Conservation (phyloP, 2,113 vertebrate genomes). For the Athene cunicularia region DNA sequence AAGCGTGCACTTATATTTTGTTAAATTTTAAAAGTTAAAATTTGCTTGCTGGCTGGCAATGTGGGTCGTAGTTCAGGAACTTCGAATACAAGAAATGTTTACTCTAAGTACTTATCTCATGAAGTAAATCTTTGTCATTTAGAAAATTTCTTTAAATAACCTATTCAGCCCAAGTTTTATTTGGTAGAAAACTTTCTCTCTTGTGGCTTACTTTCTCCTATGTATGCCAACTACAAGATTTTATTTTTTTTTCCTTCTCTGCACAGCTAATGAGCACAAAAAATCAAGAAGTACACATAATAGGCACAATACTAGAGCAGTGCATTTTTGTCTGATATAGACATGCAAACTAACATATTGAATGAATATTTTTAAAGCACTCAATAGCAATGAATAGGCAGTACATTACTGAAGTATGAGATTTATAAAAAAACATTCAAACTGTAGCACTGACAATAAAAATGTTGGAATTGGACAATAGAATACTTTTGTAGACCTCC, state of each 20-base stretch:
- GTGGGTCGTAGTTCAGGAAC: background rate
- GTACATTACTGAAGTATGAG: background rate
- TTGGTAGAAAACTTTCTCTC: background rate
- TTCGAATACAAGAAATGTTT: background rate
- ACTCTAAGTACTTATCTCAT: background rate
- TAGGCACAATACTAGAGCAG: background rate
- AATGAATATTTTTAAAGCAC: background rate
- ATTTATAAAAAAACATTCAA: background rate
- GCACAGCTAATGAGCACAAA: background rate
- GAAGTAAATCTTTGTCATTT: background rate
- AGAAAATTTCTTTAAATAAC: background rate
- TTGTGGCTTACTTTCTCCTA: background rate
- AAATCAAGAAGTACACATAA: background rate
- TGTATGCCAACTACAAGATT: background rate
- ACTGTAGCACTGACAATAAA: background rate
- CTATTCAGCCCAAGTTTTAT: background rate
- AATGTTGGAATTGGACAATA: background rate
- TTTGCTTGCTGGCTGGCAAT: background rate
- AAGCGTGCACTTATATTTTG: background rate
- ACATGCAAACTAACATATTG: background rate
- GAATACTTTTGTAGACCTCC: background rate
- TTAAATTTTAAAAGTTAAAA: slow-evolving; percentile 34
- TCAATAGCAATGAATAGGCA: background rate
- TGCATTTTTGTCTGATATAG: background rate
- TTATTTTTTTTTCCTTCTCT: background rate